These are phyloP conservation scores for Ardeotis arabs DNA, from an alignment of 2,113 vertebrate genomes.

Conservation along the genomic window DNA sequence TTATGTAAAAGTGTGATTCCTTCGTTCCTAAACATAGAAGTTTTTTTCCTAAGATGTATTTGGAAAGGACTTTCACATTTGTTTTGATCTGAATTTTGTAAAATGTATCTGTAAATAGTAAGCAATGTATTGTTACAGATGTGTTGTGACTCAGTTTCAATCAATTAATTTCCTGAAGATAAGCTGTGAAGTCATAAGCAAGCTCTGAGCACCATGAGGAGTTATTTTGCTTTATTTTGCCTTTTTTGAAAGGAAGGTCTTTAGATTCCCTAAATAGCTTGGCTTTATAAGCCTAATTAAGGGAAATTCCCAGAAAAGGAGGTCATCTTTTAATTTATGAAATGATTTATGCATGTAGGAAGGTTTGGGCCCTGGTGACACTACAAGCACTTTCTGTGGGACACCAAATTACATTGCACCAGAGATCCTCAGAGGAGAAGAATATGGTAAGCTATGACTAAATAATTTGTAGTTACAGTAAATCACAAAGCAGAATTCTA, in stretches of 20 bases:
- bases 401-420: conserved; percentile 98
- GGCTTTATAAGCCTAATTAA: neutral
- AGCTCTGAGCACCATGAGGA: neutral
- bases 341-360: conserved; percentile 79
- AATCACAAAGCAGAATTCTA: neutral
- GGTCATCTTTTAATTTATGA: neutral
- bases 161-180: neutral
- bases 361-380: conserved; percentile 96
- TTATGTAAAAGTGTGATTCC: neutral
- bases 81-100: neutral
- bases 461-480: neutral
- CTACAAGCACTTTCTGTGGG: conserved; percentile 98
- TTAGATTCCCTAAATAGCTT: neutral
- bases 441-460: conserved; percentile 85
- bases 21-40: neutral
- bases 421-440: conserved; percentile 96
- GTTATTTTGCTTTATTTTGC: neutral
- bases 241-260: neutral
- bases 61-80: neutral
- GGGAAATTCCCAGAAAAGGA: neutral
- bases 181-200: neutral
- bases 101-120: neutral
- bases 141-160: neutral
- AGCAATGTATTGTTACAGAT: neutral
- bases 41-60: rapidly evolving